Evolutionary conservation across 37 sponge, comb jelly and placozoan species (phyloP), one percentile per base, ranked within the genome.

Genomic region (Theonella swinhoei): DNA sequence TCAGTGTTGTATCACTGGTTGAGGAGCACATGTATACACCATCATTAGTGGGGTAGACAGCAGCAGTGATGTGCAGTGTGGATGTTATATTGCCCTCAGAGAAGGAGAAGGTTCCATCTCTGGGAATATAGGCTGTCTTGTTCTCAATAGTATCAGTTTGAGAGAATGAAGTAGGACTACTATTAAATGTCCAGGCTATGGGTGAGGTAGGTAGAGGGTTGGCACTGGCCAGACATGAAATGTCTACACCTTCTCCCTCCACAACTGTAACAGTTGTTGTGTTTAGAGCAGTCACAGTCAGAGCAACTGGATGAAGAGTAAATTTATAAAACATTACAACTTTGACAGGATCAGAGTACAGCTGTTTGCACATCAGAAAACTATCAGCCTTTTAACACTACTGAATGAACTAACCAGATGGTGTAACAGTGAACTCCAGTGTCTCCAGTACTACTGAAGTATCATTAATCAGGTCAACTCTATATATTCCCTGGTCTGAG

Each of bases 1-100:
- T 80, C 62, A 47, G 40, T 64, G n/a, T n/a, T n/a, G n/a, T n/a
- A n/a, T n/a, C n/a, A n/a, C 71, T 81, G 39, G 9, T 1, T 38
- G 62, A 71, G 31, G 59, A 34, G 39, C 82, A 81, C n/a, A 32
- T 47, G 62, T 81, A 81, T 62, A 70, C 82, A 60, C 82, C 82
- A 59, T 71, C 61, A 60, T 81, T 61, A 14, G 35, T 29, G 34
- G 82, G 82, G 82, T 71, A 81, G 29, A 4, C 24, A 7, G 72
- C 72, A 70, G n/a, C 60, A 25, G 4, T 39, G 32, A 81, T 81
- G 22, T 70, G 62, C 36, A 81, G 72, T 22, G 39, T 29, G 28
- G 80, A 80, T 37, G 31, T 41, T 40, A 68, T 42, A 28, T 29
- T 80, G 17, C 80, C 66, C 34, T 22, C 20, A n/a, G 40, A 36